phyloP scores from a whole-genome alignment of 2,888 invertebrate genomes.

The Gymnoscelis rufifasciata region DNA sequence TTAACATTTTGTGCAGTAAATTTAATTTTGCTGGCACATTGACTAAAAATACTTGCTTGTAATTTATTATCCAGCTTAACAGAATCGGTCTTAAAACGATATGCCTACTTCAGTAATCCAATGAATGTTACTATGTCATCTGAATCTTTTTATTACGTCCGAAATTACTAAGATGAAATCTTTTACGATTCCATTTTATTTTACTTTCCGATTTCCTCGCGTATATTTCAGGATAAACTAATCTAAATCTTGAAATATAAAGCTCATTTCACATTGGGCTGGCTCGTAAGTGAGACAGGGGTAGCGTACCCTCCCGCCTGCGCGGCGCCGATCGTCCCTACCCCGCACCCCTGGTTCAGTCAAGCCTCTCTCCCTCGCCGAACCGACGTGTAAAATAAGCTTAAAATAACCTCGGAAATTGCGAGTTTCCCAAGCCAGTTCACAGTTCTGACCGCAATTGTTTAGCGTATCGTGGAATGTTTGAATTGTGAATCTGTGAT shows the following conservation, averaged over 20 bases:
- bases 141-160: neutral
- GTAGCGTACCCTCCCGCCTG: conserved; percentile 40
- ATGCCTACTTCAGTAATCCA: no score
- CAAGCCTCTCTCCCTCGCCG: conserved; percentile 36
- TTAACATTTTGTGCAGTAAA: no score
- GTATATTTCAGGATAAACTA: neutral
- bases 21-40: no score
- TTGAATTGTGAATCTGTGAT: neutral
- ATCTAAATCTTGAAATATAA: conserved; percentile 1
- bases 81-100: no score
- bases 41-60: no score
- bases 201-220: conserved; percentile 3
- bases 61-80: no score
- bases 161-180: conserved; percentile 1
- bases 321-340: conserved; percentile 42
- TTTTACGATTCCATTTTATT: conserved; percentile 4
- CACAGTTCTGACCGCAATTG: conserved; percentile 1
- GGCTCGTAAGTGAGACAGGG: conserved; percentile 7
- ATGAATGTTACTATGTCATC: no score
- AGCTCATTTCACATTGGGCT: neutral
- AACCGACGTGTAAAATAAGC: conserved; percentile 35
- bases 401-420: neutral
- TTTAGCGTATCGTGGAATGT: neutral
- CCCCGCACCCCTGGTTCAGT: conserved; percentile 42
- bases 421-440: conserved; percentile 9